Base-by-base conservation (phyloP, 2,113 vertebrate genomes). In the Mixornis gularis region DNA sequence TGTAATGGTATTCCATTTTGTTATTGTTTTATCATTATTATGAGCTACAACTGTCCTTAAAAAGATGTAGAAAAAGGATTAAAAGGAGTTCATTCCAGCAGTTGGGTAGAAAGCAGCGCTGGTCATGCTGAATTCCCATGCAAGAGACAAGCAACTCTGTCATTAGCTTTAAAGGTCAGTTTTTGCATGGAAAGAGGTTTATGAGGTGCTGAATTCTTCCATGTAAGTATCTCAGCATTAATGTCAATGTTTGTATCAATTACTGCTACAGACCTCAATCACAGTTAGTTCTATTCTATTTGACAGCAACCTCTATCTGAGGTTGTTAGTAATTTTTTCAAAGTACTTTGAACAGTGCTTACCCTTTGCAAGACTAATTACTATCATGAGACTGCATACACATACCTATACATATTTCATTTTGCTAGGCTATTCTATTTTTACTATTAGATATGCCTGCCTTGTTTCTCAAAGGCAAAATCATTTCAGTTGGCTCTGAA, bases 131-230 rank as follows among this genome's bases (percentile, higher is more conserved):
- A 68, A 29, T 30, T 81, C 58, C 44, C 17, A 21, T 58, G 41
- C 30, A 87, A 81, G 62, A 79, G 34, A 49, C 22, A 63, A 51
- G 43, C 44, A 72, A n/a, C 26, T 15, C 64, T 73, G 49, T 79
- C 58, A 72, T 92, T 91, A 94, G 43, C 55, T 79, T 82, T 62
- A 96, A 95, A 95, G 89, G 92, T 94, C 95, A 95, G 27, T 22
- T 96, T 93, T 94, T 92, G 80, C 91, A 93, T 92, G 69, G 87
- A 85, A 91, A 87, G 85, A 82, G 87, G 89, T 95, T 95, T 93
- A 91, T 84, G 86, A 93, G 86, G 70, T 89, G 70, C 65, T 82
- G 73, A 94, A 85, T 92, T 77, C 73, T 87, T 92, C 70, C 49
- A 29, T 72, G 43, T 79, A 79, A 91, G 59, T 94, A 87, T 91